These are phyloP conservation scores for Patella caerulea DNA, from an alignment of 2,888 invertebrate genomes.

Conservation along the genomic window DNA sequence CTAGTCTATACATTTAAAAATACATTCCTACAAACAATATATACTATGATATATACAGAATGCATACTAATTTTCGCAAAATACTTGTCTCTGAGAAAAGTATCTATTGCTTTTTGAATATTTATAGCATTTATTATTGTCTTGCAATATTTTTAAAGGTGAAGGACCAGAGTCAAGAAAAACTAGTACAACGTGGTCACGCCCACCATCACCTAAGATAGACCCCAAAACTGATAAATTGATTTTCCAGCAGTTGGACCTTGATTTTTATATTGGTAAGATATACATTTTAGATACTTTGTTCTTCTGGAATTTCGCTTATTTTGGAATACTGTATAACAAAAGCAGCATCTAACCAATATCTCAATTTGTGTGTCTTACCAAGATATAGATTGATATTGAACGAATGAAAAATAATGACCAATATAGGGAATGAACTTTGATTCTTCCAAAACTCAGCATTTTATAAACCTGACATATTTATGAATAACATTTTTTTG, in stretches of 20 bases:
- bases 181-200: conserved; percentile 77
- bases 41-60: not conserved
- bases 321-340: no score
- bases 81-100: not conserved
- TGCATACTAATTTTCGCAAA: not conserved
- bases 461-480: no score
- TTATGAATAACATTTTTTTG: no score
- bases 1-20: no score
- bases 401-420: no score
- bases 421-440: no score
- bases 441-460: no score
- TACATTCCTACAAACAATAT: not conserved
- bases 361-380: not conserved
- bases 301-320: no score
- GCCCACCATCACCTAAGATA: conserved; percentile 80
- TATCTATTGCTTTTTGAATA: not conserved
- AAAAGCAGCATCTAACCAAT: no score
- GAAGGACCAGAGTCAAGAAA: conserved; percentile 53
- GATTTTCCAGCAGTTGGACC: conserved; percentile 93
- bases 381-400: no score
- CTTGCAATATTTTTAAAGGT: conserved; percentile 37
- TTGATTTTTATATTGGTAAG: conserved; percentile 87
- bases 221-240: conserved; percentile 80
- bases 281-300: not conserved
- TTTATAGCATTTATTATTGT: not conserved